Conservation (phyloP, 2,888 invertebrate genomes). For the Rhorus exstirpatorius region DNA sequence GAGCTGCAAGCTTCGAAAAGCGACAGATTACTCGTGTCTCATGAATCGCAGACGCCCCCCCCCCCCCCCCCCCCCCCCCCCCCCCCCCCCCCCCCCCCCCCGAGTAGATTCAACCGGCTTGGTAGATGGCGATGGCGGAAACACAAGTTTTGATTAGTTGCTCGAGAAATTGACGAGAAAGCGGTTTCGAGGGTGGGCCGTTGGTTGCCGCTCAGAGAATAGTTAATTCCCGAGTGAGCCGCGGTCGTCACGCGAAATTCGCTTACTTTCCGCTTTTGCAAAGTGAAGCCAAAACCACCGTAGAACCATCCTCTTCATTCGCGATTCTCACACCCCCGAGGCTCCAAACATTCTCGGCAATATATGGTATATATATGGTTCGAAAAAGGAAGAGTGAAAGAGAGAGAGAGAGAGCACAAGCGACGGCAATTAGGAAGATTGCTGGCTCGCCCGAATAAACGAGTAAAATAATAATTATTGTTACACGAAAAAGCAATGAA, state of each 20-base stretch:
- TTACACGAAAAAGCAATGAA: conserved; percentile 68
- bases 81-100: too few relatives aligned
- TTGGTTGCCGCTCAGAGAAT: conserved; percentile 55
- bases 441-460: conserved; percentile 71
- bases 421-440: conserved; percentile 77
- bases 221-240: conserved; percentile 77
- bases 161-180: conserved; percentile 77
- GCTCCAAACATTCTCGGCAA: conserved; percentile 46
- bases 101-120: conserved; percentile 47
- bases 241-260: conserved; percentile 72
- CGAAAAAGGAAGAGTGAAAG: conserved; percentile 17
- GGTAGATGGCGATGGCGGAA: conserved; percentile 65
- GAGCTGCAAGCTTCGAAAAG: conserved; percentile 48
- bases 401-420: conserved; percentile 22
- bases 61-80: too few relatives aligned
- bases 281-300: conserved; percentile 60
- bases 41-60: conserved; percentile 50
- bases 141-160: conserved; percentile 81
- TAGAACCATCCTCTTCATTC: conserved; percentile 54
- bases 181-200: conserved; percentile 67
- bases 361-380: conserved; percentile 39
- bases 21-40: conserved; percentile 62
- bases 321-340: conserved; percentile 51
- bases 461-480: conserved; percentile 76
- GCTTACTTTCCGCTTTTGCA: conserved; percentile 74